Base-by-base conservation (phyloP, 2,797 vertebrate genomes). In the Macrochelys suwanniensis region DNA sequence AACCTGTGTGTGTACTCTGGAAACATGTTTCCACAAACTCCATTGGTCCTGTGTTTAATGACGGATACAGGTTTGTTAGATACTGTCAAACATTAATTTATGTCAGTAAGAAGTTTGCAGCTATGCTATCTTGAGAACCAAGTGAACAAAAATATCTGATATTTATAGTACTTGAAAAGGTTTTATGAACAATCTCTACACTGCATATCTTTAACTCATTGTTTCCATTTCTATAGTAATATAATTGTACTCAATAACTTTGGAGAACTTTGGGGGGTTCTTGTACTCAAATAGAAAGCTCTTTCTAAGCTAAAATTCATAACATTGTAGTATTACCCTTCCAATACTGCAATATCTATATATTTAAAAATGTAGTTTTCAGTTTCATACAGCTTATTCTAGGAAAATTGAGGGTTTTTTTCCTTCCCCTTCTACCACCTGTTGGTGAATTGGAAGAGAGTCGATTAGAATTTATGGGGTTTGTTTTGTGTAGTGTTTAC, bases 1-100 rank as follows among this genome's bases (percentile, higher is more conserved):
- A 96, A 96, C 83, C 80, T 51, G 42, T 92, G 92, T 91, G 61
- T 85, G 76, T 95, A 90, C 90, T 93, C 65, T 87, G 49, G 61
- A 86, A 94, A 71, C n/a, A 26, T 1, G 4, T 85, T 53, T 89
- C 49, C 56, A 81, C 78, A 51, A 78, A 85, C 82, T 89, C 37
- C n/a, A 1, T 5, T 53, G 77, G 26, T 89, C 47, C 8, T 15
- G 11, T 83, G 92, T 95, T 68, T 80, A 79, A 80, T 37, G 80
- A 87, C 57, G 51, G 26, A 16, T 57, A 33, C 21, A 61, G 15
- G 33, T 92, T 50, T 91, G 6, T 93, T 84, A 85, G 59, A 25
- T 79, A 76, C 25, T 76, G 74, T 85, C 37, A 93, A 87, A 88
- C 28, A 1, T 11, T 78, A 87, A 49, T 19, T 89, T 87, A 53